phyloP scores from a whole-genome alignment of 2,888 invertebrate genomes.

The Drosophila flavopinicola region DNA sequence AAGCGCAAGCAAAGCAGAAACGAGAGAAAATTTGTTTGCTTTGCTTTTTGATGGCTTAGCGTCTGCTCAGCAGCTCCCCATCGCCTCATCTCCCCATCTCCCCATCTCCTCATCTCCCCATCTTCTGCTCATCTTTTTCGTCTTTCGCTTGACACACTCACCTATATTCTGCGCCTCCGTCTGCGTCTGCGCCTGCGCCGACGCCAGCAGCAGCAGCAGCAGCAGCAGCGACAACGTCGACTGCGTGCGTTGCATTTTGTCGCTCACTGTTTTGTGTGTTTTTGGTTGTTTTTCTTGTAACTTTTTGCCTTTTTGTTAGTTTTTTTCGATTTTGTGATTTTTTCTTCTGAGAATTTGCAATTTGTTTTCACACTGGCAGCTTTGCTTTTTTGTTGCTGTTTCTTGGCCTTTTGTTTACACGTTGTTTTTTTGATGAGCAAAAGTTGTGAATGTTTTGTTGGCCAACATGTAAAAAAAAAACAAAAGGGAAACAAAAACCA shows the following conservation, averaged over 20 bases:
- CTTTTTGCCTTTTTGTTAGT: constrained; percentile 3
- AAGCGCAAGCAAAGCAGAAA: constrained; percentile 28
- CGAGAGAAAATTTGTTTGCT: constrained; percentile 69
- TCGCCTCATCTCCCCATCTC: too few species aligned
- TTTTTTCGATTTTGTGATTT: constrained; percentile 4
- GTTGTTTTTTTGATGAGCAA: constrained; percentile 24
- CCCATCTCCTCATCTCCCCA: too few species aligned
- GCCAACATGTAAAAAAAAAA: constrained; percentile 21
- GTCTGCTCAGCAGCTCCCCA: too few species aligned
- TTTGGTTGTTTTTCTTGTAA: constrained; percentile 7
- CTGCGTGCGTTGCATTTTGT: constrained; percentile 73
- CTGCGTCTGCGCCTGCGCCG: constrained; percentile 41
- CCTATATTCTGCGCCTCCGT: constrained; percentile 83
- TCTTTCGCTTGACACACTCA: constrained; percentile 80
- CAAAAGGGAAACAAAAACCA: constrained; percentile 3
- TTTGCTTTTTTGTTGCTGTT: constrained; percentile 16
- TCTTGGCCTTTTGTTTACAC: constrained; percentile 19
- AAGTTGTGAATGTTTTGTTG: constrained; percentile 41
- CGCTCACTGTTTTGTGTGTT: constrained; percentile 46
- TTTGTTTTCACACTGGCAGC: constrained; percentile 45
- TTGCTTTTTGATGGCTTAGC: constrained; percentile 21
- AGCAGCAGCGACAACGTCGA: constrained; percentile 54
- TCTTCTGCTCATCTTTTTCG: constrained; percentile 9
- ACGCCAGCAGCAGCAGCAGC: constrained; percentile 66
- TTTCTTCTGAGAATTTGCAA: constrained; percentile 44